phyloP scores from a whole-genome alignment of 2,797 vertebrate genomes.

The Amniataba percoides region DNA sequence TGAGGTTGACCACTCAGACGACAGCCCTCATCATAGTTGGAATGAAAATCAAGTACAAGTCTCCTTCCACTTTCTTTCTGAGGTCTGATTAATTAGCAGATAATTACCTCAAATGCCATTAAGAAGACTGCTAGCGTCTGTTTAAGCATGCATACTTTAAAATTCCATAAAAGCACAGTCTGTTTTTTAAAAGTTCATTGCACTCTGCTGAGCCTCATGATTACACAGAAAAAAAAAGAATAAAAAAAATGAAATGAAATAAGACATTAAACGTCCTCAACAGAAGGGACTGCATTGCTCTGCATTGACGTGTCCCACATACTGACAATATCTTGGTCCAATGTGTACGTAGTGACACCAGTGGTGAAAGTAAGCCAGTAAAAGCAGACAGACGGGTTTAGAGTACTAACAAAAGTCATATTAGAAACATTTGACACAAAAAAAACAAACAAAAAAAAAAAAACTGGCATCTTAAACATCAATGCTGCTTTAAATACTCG shows the following conservation, averaged over 20 bases:
- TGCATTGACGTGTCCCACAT: constrained; percentile 51
- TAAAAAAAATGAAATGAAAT: constrained; percentile 43
- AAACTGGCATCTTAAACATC: not conserved
- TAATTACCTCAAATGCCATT: constrained; percentile 41
- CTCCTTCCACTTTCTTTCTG: constrained; percentile 46
- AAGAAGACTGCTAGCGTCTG: constrained; percentile 23
- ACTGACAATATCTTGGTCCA: constrained; percentile 72
- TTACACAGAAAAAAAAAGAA: constrained; percentile 56
- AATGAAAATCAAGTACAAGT: constrained; percentile 66
- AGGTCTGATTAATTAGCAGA: constrained; percentile 61
- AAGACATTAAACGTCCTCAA: constrained; percentile 35
- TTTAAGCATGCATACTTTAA: constrained; percentile 65
- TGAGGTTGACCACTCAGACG: constrained; percentile 56
- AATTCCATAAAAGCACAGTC: constrained; percentile 51
- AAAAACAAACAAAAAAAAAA: not conserved
- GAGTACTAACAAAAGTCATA: not conserved
- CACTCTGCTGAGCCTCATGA: constrained; percentile 72
- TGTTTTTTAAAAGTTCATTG: constrained; percentile 65
- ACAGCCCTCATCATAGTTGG: constrained; percentile 55
- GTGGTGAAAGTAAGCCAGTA: constrained; percentile 65
- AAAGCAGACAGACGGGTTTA: constrained; percentile 27
- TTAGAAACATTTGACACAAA: not conserved
- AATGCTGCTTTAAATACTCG: too few relatives aligned
- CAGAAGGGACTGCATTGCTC: constrained; percentile 42
- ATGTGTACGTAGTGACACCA: constrained; percentile 53